These are phyloP conservation scores for Grallaria varia DNA, from an alignment of 2,113 vertebrate genomes.

Conservation along the genomic window DNA sequence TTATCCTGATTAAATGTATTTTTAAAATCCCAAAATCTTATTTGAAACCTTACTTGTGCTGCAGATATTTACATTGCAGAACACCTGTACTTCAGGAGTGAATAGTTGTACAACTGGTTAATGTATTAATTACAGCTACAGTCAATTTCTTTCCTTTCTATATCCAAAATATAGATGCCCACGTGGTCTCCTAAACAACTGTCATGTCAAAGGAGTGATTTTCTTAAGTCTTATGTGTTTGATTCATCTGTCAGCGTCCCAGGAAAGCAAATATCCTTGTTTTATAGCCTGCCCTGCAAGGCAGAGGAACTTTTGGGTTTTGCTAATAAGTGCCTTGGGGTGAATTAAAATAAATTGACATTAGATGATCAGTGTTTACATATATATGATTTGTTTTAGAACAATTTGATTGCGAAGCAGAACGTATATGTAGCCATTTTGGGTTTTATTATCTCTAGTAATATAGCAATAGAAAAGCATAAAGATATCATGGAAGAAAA, in stretches of 20 bases:
- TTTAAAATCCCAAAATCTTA: background rate
- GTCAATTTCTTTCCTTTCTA: constrained; percentile 24
- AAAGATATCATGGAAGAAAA: too few species aligned
- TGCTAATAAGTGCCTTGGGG: too few species aligned
- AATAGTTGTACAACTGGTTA: background rate
- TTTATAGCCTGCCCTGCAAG: too few species aligned
- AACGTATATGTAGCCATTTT: too few species aligned
- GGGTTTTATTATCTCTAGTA: too few species aligned
- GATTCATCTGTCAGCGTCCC: background rate
- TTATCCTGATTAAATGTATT: background rate
- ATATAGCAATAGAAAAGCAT: too few species aligned
- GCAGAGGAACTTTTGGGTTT: too few species aligned
- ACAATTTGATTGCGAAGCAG: too few species aligned
- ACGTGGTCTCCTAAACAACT: constrained; percentile 20
- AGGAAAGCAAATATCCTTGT: background rate
- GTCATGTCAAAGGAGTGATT: background rate
- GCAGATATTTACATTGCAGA: background rate
- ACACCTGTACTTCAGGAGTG: background rate
- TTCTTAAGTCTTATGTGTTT: background rate
- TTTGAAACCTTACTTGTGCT: background rate
- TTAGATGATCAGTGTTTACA: too few species aligned
- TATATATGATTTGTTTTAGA: too few species aligned
- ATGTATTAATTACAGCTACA: constrained; percentile 50
- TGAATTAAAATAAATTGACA: too few species aligned
- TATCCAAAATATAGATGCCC: constrained; percentile 38